Conservation (phyloP, 2,797 vertebrate species). For the Pipistrellus nathusii region DNA sequence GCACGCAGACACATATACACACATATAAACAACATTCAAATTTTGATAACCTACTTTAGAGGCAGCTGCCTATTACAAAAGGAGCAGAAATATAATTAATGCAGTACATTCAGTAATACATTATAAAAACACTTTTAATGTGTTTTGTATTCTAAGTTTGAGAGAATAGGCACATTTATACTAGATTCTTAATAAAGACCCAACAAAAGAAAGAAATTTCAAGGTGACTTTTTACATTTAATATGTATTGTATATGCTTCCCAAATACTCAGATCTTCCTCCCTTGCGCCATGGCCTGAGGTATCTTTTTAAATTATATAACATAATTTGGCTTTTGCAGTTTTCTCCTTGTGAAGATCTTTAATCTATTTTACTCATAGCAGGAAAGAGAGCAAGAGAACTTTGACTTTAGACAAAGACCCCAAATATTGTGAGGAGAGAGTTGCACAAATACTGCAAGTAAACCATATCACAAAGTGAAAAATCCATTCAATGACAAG, state of each 20-base stretch:
- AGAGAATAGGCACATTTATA: not conserved
- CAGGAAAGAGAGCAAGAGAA: not conserved
- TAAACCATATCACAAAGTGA: not conserved
- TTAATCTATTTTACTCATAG: conserved; percentile 17
- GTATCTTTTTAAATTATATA: not conserved
- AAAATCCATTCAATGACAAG: not conserved
- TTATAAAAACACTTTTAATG: not conserved
- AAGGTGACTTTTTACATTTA: not conserved
- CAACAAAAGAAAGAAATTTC: not conserved
- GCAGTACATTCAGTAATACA: not conserved
- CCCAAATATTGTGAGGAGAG: not conserved
- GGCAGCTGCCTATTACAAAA: not conserved
- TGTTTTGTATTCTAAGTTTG: not conserved
- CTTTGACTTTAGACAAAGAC: not conserved
- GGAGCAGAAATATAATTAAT: not conserved
- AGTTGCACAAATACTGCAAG: not conserved
- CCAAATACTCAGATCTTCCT: not conserved
- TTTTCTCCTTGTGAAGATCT: not conserved
- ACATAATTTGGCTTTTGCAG: not conserved
- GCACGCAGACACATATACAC: not conserved
- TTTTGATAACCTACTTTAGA: not conserved
- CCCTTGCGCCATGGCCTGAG: not conserved
- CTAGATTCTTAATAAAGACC: not conserved
- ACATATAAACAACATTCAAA: not conserved
- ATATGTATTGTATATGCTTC: not conserved